Conservation (phyloP, 2,113 vertebrate genomes). For the Kryptolebias marmoratus region DNA sequence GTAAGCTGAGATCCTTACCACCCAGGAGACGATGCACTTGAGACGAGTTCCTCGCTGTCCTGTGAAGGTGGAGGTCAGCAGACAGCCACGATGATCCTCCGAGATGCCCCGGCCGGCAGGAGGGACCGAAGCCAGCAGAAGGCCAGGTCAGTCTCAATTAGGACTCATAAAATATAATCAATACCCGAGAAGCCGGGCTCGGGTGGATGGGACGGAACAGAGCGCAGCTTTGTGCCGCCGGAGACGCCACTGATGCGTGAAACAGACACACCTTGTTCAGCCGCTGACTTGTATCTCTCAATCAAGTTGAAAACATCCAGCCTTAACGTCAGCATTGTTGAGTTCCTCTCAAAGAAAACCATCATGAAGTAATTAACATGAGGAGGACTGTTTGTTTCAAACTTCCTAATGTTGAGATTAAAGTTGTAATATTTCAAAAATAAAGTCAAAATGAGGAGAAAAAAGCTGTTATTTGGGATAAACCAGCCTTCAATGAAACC, state of each 20-base stretch:
- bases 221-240: slow-evolving; percentile 70
- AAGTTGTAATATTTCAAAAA: no score
- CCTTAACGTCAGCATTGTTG: slow-evolving; percentile 5
- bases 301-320: slow-evolving; percentile 37
- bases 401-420: neutral
- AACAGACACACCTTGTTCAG: slow-evolving; percentile 78
- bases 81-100: slow-evolving; percentile 62
- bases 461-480: no score
- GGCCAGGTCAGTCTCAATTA: slow-evolving; percentile 79
- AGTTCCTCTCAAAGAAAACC: neutral
- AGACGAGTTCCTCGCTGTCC: slow-evolving; percentile 82
- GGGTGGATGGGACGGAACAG: slow-evolving; percentile 75
- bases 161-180: slow-evolving; percentile 83
- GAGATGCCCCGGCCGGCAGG: slow-evolving; percentile 52
- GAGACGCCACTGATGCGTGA: slow-evolving; percentile 56
- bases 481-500: no score
- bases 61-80: slow-evolving; percentile 78
- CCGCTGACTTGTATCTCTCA: slow-evolving; percentile 52
- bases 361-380: slow-evolving; percentile 37
- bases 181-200: slow-evolving; percentile 72
- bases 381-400: slow-evolving; percentile 1
- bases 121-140: slow-evolving; percentile 60
- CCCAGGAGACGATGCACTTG: slow-evolving; percentile 84
- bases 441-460: no score
- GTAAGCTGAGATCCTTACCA: slow-evolving; percentile 81